phyloP scores from a whole-genome alignment of 1,140 invertebrate species.

The Trichomalopsis sarcophagae region DNA sequence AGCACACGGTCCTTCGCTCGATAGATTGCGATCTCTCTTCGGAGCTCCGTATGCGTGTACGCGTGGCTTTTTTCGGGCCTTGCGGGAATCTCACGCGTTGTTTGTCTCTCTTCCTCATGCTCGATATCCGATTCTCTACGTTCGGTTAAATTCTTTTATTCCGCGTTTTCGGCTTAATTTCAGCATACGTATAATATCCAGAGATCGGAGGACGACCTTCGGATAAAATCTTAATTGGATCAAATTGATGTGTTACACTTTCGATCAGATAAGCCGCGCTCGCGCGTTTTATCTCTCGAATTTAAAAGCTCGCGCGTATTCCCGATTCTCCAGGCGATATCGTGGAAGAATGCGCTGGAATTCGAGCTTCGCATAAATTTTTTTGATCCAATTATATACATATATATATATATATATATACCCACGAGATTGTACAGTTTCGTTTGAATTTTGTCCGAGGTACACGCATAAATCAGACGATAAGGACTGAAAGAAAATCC shows the following conservation, averaged over 20 bases:
- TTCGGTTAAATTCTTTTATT: no score
- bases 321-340: constrained; percentile 15
- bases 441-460: no score
- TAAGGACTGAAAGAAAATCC: constrained; percentile 35
- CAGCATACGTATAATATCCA: not conserved
- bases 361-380: constrained; percentile 9
- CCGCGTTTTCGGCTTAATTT: not conserved
- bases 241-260: constrained; percentile 49
- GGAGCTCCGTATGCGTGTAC: no score
- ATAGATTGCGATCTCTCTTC: constrained; percentile 43
- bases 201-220: constrained; percentile 13
- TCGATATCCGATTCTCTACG: no score
- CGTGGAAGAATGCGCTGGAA: constrained; percentile 16
- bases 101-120: not conserved
- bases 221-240: constrained; percentile 51
- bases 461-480: not conserved
- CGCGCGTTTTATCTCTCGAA: constrained; percentile 28
- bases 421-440: no score
- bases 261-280: constrained; percentile 29
- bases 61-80: constrained; percentile 19
- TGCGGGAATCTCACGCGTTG: constrained; percentile 49
- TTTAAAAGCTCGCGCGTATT: constrained; percentile 35
- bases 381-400: constrained; percentile 13
- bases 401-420: no score
- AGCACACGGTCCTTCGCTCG: not conserved